Percentiles rank a stretch among this genome's conserved stretches.
Evolutionary conservation across 2,113 vertebrate genomes (phyloP).

Genomic region (Gnathonemus longibarbis): DNA sequence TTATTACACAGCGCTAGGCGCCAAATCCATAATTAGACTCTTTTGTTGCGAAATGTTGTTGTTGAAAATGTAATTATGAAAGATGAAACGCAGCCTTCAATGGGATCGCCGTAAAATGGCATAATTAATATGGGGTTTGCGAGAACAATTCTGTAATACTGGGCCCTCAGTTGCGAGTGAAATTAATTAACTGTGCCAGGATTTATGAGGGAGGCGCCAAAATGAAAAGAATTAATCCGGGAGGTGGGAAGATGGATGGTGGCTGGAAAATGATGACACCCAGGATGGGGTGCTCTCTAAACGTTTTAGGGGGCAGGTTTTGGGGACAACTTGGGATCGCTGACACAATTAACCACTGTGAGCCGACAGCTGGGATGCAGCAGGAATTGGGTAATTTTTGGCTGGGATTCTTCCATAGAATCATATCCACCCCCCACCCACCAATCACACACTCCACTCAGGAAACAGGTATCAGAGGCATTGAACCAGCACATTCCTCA

Average conservation of each 20-base stretch:
- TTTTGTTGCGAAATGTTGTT: slow-evolving; percentile 70
- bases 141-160: slow-evolving; percentile 98
- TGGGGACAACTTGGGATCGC: slow-evolving; percentile 68
- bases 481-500: slow-evolving; percentile 5
- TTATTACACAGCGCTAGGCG: slow-evolving; percentile 53
- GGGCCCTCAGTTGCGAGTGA: slow-evolving; percentile 90
- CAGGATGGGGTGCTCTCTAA: slow-evolving; percentile 81
- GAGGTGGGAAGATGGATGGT: slow-evolving; percentile 93
- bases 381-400: slow-evolving; percentile 60
- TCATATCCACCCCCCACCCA: slow-evolving; percentile 14
- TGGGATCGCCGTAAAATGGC: slow-evolving; percentile 99
- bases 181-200: slow-evolving; percentile 99
- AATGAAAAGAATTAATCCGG: slow-evolving; percentile 96
- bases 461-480: slow-evolving; percentile 13
- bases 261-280: slow-evolving; percentile 92
- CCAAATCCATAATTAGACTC: slow-evolving; percentile 91
- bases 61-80: slow-evolving; percentile 99
- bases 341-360: slow-evolving; percentile 90
- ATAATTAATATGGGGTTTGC: slow-evolving; percentile 99
- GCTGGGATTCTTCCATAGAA: slow-evolving; percentile 38
- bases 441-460: neutral
- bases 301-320: slow-evolving; percentile 86
- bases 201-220: slow-evolving; percentile 95
- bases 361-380: slow-evolving; percentile 77
- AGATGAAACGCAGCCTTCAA: slow-evolving; percentile 99